A percentile compares a stretch with the other conserved stretches of the same genome.
phyloP scores from a whole-genome alignment of 2,888 invertebrate genomes.

The Matsumyia berberina region DNA sequence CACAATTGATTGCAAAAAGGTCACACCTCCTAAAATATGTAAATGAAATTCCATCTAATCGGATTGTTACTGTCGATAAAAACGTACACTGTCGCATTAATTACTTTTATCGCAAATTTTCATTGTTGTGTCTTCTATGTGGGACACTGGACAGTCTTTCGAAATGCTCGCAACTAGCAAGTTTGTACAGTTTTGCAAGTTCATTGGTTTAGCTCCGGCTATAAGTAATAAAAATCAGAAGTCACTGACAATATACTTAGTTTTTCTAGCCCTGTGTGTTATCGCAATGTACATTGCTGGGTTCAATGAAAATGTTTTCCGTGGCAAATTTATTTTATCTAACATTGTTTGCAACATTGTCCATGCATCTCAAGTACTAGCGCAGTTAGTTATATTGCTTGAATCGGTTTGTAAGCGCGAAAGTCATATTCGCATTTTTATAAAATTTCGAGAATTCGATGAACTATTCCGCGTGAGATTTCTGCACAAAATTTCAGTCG shows the following conservation, averaged over 20 bases:
- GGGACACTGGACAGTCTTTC: neutral
- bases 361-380: constrained; percentile 4
- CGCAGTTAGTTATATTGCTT: constrained; percentile 3
- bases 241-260: neutral
- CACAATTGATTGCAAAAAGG: too few species aligned
- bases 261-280: neutral
- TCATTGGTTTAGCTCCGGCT: constrained; percentile 18
- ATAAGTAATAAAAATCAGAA: constrained; percentile 2
- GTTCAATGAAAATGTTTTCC: neutral
- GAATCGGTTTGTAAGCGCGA: constrained; percentile 5
- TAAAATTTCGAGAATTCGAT: constrained; percentile 18
- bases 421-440: neutral
- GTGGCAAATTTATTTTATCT: constrained; percentile 1
- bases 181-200: constrained; percentile 10
- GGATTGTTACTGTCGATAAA: too few species aligned
- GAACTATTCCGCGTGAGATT: constrained; percentile 7
- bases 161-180: neutral
- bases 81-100: too few species aligned
- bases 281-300: neutral
- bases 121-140: neutral
- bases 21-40: too few species aligned
- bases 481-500: neutral
- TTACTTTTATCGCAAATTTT: neutral
- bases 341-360: constrained; percentile 17
- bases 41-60: too few species aligned